Conservation (phyloP, 1,140 invertebrate species). For the Aporrectodea caliginosa region DNA sequence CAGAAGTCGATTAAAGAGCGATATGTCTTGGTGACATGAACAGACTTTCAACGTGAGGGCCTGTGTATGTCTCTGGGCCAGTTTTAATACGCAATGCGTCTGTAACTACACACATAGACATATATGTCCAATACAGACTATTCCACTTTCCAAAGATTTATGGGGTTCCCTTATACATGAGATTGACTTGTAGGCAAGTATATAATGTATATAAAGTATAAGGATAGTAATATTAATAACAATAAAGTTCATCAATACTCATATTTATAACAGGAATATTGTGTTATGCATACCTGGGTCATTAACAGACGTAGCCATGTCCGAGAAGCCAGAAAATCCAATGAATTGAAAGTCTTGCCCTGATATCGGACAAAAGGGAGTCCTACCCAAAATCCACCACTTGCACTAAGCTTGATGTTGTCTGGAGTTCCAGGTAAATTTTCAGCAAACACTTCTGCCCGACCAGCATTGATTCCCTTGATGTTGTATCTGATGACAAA, state of each 20-base stretch:
- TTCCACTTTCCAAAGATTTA: no score
- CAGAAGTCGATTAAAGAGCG: no score
- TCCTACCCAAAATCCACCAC: slow-evolving; percentile 19
- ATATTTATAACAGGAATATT: background rate
- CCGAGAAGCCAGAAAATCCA: slow-evolving; percentile 11
- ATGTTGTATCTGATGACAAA: slow-evolving; percentile 66
- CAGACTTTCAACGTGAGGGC: no score
- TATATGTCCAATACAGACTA: no score
- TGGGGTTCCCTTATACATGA: no score
- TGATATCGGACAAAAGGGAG: background rate
- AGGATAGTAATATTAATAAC: background rate
- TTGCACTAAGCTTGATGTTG: slow-evolving; percentile 16
- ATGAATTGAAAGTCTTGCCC: slow-evolving; percentile 5
- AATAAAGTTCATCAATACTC: background rate
- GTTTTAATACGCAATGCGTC: no score
- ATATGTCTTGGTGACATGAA: no score
- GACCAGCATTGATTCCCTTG: slow-evolving; percentile 64
- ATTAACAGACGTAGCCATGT: slow-evolving; percentile 6
- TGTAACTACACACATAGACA: no score
- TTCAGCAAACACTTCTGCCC: slow-evolving; percentile 24
- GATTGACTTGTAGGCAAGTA: no score
- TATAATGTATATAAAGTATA: background rate
- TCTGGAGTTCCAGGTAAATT: slow-evolving; percentile 29
- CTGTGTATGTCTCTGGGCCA: no score
- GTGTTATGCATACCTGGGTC: background rate